Evolutionary conservation across 2,888 invertebrate genomes (phyloP), one percentile per base, ranked within the genome.

Genomic region (Elgonia sp.): DNA sequence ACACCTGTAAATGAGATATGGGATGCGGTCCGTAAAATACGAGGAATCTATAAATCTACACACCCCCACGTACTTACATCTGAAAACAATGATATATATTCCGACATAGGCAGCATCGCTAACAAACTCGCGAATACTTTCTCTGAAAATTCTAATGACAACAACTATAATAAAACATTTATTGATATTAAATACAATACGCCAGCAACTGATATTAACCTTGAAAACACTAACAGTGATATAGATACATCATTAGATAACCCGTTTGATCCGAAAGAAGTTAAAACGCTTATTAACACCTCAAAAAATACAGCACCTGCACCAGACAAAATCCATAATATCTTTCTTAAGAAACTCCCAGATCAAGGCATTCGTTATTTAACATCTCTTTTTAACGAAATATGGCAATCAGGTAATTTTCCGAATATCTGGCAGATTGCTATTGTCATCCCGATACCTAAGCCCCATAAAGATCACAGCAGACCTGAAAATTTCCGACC

Each of bases 241-340:
- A 12, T 57, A 57, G n/a, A 16, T 3, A 8, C n/a, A 5, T 9
- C 20, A 10, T 18, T 73, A 9, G 60, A 73, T 60, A 1, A 37
- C 60, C 55, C 39, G 18, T 57, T 73, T 20, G 7, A 55, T 57
- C 20, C 57, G 10, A 7, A 18, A 16, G 40, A 63, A n/a, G 5
- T 39, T 18, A 40, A 57, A n/a, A 57, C 39, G 2, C 39, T 40
- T 40, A 62, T 62, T 62, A 18, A n/a, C 16, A 42, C 10, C n/a
- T 57, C 40, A 10, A 76, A 63, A 63, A 62, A 76, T 18, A 20
- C 63, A 5, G 50, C 63, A 5, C 90, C 89, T 4, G 89, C 85
- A n/a, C 89, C 89, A 8, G 89, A 90, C 37, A 76, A 83, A 3
- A 89, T 89, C 6, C 79, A 83, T 10, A 86, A 75, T 50, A 75